Conservation (phyloP, 1,140 invertebrate genomes). For the Cataglyphis hispanica region DNA sequence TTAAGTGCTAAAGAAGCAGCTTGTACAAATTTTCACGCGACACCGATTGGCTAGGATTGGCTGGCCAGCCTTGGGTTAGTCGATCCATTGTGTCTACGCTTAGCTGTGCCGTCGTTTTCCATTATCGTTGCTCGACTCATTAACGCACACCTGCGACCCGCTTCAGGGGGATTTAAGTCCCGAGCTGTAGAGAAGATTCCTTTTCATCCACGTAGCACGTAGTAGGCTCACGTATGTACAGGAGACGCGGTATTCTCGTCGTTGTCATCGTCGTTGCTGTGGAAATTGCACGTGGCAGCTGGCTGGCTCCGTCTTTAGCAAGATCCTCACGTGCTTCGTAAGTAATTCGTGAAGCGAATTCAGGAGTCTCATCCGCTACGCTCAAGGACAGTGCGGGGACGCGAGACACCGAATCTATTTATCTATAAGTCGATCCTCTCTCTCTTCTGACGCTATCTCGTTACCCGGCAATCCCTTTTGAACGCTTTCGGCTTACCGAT, state of each 20-base stretch:
- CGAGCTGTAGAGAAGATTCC: conserved; percentile 18
- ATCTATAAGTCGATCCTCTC: conserved; percentile 52
- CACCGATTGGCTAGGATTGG: neutral
- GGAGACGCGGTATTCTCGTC: conserved; percentile 25
- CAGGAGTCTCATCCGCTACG: conserved; percentile 66
- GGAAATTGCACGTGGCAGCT: conserved; percentile 66
- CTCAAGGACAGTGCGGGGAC: conserved; percentile 60
- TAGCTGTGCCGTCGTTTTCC: conserved; percentile 49
- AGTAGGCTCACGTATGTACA: conserved; percentile 24
- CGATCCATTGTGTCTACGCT: conserved; percentile 64
- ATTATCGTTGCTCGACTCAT: conserved; percentile 75
- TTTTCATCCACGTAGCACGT: conserved; percentile 34
- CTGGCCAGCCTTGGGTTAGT: neutral
- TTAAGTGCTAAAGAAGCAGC: conserved; percentile 50
- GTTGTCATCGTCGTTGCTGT: conserved; percentile 11
- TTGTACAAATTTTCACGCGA: conserved; percentile 57
- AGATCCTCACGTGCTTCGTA: conserved; percentile 77
- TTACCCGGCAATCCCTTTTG: conserved; percentile 51
- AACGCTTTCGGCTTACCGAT: conserved; percentile 54
- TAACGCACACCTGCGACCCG: conserved; percentile 74
- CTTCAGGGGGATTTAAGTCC: conserved; percentile 58
- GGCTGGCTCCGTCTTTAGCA: conserved; percentile 67
- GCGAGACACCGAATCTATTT: conserved; percentile 30
- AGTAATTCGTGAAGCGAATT: conserved; percentile 82
- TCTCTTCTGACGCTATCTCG: conserved; percentile 61